Base-by-base conservation (phyloP, 2,113 vertebrate genomes). In the Siniperca knerii region DNA sequence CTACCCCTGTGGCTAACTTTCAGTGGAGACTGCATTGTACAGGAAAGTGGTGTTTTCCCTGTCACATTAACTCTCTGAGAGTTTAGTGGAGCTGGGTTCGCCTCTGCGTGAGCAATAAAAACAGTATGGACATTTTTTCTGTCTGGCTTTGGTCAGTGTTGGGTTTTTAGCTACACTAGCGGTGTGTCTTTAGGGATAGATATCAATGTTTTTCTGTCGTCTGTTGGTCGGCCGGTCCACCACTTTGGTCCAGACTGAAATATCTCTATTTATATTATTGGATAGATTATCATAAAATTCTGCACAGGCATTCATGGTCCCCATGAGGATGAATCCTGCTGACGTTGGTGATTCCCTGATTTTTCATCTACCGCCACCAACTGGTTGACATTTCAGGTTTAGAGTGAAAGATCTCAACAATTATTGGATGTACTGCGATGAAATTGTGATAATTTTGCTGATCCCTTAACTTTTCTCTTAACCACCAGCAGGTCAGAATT, bases 1-100 rank as follows among this genome's bases (percentile, higher is more conserved):
- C 77, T 82, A 69, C 85, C 77, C 66, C n/a, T 58, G 64, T 73
- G 62, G 29, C 69, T 65, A 82, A 85, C 79, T 77, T 90, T 81
- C 61, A 79, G 50, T 42, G 77, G 55, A 80, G 77, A 21, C 60
- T 77, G 16, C 9, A 8, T 16, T 61, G 35, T 55, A 61, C 5
- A 58, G 35, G 55, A 81, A 44, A 62, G 81, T 54, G n/a, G 29
- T 40, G 42, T 83, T 82, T 83, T 81, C 54, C 29, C 67, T 37
- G 18, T 57, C 50, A 58, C 68, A 69, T 77, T 77, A 75, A 77
- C 71, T 84, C 64, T 37, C 21, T 66, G 6, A 81, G 66, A 64
- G 77, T 79, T 66, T 60, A 4, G 46, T 44, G 16, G 29, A 66
- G 66, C 40, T 78, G 44, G 42, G 18, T 74, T 73, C 62, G 13